Evolutionary conservation across 2,113 vertebrate species (phyloP).

Genomic region (Alces alces): DNA sequence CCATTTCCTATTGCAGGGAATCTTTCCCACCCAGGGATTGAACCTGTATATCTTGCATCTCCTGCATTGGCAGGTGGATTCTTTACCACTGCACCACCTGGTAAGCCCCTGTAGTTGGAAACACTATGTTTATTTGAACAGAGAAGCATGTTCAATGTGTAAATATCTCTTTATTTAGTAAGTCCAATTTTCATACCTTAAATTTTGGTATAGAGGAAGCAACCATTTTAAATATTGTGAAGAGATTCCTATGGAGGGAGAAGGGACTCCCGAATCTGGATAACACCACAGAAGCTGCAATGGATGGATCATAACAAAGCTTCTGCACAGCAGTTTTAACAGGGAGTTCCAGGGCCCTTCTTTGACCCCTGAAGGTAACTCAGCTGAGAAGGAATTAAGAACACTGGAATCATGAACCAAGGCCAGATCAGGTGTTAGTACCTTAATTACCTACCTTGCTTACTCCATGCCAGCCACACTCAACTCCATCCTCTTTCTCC

Average conservation of each 20-base stretch:
- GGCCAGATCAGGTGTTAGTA: background rate
- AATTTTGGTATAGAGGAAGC: background rate
- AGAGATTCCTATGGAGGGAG: background rate
- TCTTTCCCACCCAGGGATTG: background rate
- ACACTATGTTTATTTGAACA: background rate
- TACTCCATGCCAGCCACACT: accelerated
- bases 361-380: no score
- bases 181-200: background rate
- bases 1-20: background rate
- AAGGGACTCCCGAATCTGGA: background rate
- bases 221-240: background rate
- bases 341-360: background rate
- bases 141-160: background rate
- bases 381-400: background rate
- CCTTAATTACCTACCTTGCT: background rate
- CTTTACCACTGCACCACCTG: background rate
- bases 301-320: background rate
- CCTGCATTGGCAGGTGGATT: background rate
- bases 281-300: background rate
- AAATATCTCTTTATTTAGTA: background rate
- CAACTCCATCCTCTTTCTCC: accelerated
- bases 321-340: background rate
- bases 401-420: background rate
- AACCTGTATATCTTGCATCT: background rate
- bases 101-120: background rate